Evolutionary conservation across 2,797 vertebrate species (phyloP), one percentile per base, ranked within the genome.

Genomic region (Galago senegalensis): DNA sequence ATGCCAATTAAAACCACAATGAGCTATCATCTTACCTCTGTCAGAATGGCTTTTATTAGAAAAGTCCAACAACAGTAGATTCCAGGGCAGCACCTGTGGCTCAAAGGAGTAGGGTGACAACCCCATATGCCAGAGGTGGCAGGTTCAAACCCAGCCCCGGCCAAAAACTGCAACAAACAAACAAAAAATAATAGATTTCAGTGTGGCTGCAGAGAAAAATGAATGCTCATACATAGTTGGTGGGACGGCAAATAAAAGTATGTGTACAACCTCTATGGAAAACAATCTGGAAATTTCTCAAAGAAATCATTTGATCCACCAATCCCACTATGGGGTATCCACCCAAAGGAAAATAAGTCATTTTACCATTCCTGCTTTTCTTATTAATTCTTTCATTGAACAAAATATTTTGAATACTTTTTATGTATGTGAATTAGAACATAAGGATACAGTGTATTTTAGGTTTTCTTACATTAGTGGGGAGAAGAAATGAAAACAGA

Each of bases 401-500:
- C 4, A 91, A 60, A 79, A 65, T 91, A 91, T 69, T 96, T 82
- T 92, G 31, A 85, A 29, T 1, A 88, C 3, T 12, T 77, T 96
- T 76, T 73, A 77, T 76, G 37, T 84, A 20, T 11, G 82, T 92
- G 31, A 5, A 73, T 29, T 75, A 93, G 5, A 29, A 67, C 11
- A n/a, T 37, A 93, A 81, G 21, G 7, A 53, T 76, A 18, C 2
- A 94, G 12, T 81, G 23, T 5, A 91, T 85, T 91, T 95, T 81
- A 95, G 20, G 27, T 67, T 95, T 9, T 93, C 17, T 84, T 86
- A 79, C 25, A 14, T 73, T 61, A 67, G 29, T 46, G 14, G 7
- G 11, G 10, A 94, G 43, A 1, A 53, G 58, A 8, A 27, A 82
- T 63, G 12, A 82, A 73, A 91, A 82, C 11, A 86, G 27, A 61